Conservation (phyloP, 2,888 invertebrate genomes). For the Protonemura montana region DNA sequence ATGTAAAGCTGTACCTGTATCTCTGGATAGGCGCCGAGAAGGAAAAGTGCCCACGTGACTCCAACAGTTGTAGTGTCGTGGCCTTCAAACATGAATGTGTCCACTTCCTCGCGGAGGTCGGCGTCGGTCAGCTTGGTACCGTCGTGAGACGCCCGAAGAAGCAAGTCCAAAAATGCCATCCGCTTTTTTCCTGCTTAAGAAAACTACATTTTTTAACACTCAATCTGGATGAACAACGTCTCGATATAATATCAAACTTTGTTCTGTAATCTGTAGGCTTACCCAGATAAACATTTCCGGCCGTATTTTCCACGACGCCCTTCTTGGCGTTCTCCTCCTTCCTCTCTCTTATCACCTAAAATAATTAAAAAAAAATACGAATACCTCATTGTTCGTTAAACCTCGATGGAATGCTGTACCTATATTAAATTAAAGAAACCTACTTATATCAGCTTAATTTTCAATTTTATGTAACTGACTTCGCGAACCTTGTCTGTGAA, state of each 20-base stretch:
- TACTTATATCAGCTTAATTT: not conserved
- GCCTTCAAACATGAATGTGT: constrained; percentile 48
- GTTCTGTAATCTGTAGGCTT: not conserved
- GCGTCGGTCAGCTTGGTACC: constrained; percentile 53
- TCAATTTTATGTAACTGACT: not conserved
- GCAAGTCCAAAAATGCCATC: constrained; percentile 62
- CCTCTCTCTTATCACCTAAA: not conserved
- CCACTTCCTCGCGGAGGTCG: constrained; percentile 53
- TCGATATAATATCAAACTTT: no score
- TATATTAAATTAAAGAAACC: no score
- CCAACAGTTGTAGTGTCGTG: constrained; percentile 66
- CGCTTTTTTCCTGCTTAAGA: constrained; percentile 52
- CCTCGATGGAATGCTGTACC: not conserved
- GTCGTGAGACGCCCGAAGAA: constrained; percentile 58
- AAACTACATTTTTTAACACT: no score
- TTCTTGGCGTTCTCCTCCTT: not conserved
- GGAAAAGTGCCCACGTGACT: constrained; percentile 62
- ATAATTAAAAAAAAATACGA: not conserved
- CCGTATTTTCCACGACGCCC: not conserved
- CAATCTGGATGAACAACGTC: no score
- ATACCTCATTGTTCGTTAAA: no score
- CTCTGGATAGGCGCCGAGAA: constrained; percentile 63
- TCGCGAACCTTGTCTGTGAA: constrained; percentile 60
- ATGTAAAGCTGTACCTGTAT: constrained; percentile 57
- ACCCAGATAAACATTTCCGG: not conserved